These are phyloP conservation scores for Laupala kohalensis DNA, from an alignment of 1,140 invertebrate genomes.

Conservation along the genomic window DNA sequence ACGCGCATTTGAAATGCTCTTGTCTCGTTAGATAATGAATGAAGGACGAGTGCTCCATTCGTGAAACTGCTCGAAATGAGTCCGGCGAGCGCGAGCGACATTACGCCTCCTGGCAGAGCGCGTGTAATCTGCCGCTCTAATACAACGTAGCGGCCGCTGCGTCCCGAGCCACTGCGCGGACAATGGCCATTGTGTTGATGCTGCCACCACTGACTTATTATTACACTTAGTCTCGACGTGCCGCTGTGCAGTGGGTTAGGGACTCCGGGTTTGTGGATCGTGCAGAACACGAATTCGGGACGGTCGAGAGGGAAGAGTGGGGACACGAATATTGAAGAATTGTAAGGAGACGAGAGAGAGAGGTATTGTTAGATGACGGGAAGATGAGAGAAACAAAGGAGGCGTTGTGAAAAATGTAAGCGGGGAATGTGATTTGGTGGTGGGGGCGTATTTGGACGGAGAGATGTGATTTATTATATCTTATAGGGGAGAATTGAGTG, in stretches of 20 bases:
- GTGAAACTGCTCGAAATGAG: neutral
- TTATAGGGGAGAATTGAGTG: too few species aligned
- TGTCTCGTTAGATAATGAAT: neutral
- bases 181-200: neutral
- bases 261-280: neutral
- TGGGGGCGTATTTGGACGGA: too few species aligned
- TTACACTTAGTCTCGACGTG: neutral
- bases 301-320: neutral
- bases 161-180: neutral
- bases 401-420: too few species aligned
- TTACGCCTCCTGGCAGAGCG: neutral
- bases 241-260: neutral
- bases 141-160: neutral
- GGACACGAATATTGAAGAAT: too few species aligned
- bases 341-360: neutral
- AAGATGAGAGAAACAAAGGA: neutral
- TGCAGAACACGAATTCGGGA: neutral
- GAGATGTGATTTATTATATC: too few species aligned
- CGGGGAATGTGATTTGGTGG: too few species aligned
- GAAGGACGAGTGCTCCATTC: neutral
- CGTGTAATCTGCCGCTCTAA: neutral
- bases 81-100: neutral
- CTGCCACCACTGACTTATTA: neutral
- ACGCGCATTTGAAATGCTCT: neutral
- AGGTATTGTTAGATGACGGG: neutral